These are phyloP conservation scores for Daktulosphaira vitifoliae DNA, from an alignment of 1,140 invertebrate genomes.

Conservation along the genomic window DNA sequence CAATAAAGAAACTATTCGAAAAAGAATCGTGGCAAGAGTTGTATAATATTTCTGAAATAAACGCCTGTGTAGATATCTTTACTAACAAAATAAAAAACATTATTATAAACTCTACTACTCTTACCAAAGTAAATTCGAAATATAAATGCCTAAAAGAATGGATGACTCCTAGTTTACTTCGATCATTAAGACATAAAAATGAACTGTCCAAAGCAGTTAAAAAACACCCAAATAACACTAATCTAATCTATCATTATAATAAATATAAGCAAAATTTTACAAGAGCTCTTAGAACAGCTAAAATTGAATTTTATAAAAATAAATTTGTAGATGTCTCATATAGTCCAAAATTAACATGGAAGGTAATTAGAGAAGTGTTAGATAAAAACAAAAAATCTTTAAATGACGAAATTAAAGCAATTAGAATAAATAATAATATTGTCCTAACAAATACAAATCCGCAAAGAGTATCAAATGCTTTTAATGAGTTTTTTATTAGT, in stretches of 20 bases:
- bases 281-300: not conserved
- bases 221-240: conserved; percentile 1
- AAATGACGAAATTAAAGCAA: too few relatives aligned
- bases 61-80: too few relatives aligned
- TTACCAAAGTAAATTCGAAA: not conserved
- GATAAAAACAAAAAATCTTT: too few relatives aligned
- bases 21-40: too few relatives aligned
- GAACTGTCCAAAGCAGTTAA: not conserved
- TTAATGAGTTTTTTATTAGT: not conserved
- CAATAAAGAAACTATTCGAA: too few relatives aligned
- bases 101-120: too few relatives aligned
- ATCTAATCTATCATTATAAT: not conserved
- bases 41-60: too few relatives aligned
- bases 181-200: not conserved
- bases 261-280: not conserved
- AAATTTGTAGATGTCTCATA: too few relatives aligned
- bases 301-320: not conserved
- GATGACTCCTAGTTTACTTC: not conserved
- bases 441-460: not conserved
- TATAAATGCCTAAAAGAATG: not conserved
- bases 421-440: not conserved
- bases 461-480: not conserved
- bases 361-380: too few relatives aligned
- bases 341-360: too few relatives aligned
- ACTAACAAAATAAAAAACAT: too few relatives aligned